Evolutionary conservation across 2,888 invertebrate species (phyloP).

Genomic region (Mesorhabditis belari): DNA sequence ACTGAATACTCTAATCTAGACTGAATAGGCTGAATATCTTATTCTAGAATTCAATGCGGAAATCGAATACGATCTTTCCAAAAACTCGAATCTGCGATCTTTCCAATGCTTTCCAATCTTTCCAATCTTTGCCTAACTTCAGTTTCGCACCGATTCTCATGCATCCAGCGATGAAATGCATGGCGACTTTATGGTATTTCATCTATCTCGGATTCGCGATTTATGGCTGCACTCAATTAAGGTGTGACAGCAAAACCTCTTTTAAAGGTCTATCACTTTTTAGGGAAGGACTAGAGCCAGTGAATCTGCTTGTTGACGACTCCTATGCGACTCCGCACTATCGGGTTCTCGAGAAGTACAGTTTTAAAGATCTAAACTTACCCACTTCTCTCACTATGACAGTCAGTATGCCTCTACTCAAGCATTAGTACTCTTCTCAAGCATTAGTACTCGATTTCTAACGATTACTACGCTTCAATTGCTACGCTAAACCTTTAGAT

Average conservation of each 20-base stretch:
- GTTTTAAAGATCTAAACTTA: not conserved
- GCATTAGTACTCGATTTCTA: not conserved
- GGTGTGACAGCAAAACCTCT: too few species aligned
- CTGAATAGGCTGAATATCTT: too few species aligned
- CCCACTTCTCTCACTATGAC: too few species aligned
- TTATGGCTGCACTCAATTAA: constrained; percentile 37
- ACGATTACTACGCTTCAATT: not conserved
- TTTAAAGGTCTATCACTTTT: not conserved
- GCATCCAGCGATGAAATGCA: constrained; percentile 33
- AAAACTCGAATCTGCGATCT: too few species aligned
- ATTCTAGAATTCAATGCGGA: too few species aligned
- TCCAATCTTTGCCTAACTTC: constrained; percentile 1
- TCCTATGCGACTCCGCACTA: constrained; percentile 44
- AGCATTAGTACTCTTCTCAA: too few species aligned
- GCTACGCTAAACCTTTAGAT: too few species aligned
- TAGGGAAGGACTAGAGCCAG: constrained; percentile 46
- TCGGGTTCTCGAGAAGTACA: constrained; percentile 22
- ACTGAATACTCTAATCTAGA: too few species aligned
- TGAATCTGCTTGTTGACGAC: constrained; percentile 36
- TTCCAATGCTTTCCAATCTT: not conserved
- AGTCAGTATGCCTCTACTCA: too few species aligned
- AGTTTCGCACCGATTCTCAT: constrained; percentile 43
- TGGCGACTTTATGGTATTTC: constrained; percentile 37
- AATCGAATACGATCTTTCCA: too few species aligned
- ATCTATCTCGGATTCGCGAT: constrained; percentile 36